Evolutionary conservation across 1,140 invertebrate genomes (phyloP).

Genomic region (Euura saliciscinereae): DNA sequence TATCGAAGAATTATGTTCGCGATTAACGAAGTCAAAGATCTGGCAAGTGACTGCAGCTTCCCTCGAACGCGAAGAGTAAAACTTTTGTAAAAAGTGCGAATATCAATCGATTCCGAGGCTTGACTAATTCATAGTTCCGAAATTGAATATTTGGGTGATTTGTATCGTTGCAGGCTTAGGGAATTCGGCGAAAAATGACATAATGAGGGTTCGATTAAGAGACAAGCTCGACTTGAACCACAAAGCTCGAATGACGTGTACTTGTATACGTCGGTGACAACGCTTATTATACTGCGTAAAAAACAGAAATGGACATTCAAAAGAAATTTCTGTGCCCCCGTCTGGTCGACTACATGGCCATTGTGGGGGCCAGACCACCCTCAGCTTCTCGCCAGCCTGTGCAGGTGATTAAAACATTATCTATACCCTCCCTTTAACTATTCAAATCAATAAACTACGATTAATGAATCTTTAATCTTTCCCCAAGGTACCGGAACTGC

Average conservation of each 20-base stretch:
- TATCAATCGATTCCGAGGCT: too few relatives aligned
- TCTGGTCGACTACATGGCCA: slow-evolving; percentile 93
- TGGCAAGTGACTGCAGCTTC: too few relatives aligned
- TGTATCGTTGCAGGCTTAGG: not conserved
- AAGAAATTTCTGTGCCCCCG: slow-evolving; percentile 83
- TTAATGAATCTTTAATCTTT: too few relatives aligned
- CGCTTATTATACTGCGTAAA: slow-evolving; percentile 19
- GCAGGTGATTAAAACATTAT: slow-evolving; percentile 63
- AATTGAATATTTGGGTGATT: not conserved
- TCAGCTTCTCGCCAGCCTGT: slow-evolving; percentile 75
- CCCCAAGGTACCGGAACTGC: slow-evolving; percentile 79
- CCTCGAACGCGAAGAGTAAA: too few relatives aligned
- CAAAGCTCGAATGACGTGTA: slow-evolving; percentile 9
- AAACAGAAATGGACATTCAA: slow-evolving; percentile 66
- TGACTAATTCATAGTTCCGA: too few relatives aligned
- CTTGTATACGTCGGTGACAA: slow-evolving; percentile 45
- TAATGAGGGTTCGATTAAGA: slow-evolving; percentile 34
- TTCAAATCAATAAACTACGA: not conserved
- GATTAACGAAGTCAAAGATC: too few relatives aligned
- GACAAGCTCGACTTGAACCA: slow-evolving; percentile 24
- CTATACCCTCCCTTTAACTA: not conserved
- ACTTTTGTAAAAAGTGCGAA: too few relatives aligned
- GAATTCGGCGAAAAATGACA: slow-evolving; percentile 27
- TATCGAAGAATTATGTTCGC: too few relatives aligned
- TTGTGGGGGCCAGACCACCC: slow-evolving; percentile 86